Percentiles rank a stretch among this genome's conserved stretches.
Conservation (phyloP, 2,888 invertebrate species). For the Stenchaetothrips biformis region DNA sequence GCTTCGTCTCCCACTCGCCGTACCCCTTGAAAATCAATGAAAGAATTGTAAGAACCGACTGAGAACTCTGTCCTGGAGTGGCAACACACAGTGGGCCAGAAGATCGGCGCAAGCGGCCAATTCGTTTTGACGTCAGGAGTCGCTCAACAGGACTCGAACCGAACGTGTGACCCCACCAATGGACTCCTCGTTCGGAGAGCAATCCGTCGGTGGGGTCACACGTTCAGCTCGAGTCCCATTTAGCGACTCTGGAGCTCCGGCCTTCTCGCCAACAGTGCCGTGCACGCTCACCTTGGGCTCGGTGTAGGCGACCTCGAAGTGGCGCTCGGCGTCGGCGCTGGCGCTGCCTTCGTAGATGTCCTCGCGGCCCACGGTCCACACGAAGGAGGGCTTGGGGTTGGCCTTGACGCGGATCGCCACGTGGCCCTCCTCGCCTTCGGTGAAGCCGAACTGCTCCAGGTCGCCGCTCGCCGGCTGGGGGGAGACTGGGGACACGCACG, state of each 20-base stretch:
- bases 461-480: constrained; percentile 57
- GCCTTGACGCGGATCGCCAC: constrained; percentile 68
- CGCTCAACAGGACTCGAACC: no score
- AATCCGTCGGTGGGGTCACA: no score
- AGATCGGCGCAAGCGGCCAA: no score
- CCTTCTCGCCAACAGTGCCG: no score
- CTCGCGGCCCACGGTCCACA: constrained; percentile 62
- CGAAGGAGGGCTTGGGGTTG: constrained; percentile 64
- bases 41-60: no score
- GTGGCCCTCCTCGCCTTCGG: constrained; percentile 63
- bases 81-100: no score
- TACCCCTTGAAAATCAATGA: constrained; percentile 51
- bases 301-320: constrained; percentile 43
- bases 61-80: no score
- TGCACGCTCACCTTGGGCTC: constrained; percentile 32
- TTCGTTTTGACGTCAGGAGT: no score
- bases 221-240: no score
- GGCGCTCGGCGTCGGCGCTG: constrained; percentile 48
- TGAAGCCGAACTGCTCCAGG: constrained; percentile 67
- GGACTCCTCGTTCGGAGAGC: no score
- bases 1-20: constrained; percentile 62
- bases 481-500: constrained; percentile 52
- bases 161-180: no score
- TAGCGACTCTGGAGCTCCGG: no score
- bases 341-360: constrained; percentile 51